Percentiles rank a stretch among this genome's conserved stretches.
These are phyloP conservation scores for Novumbra hubbsi DNA, from an alignment of 2,797 vertebrate genomes.

Conservation along the genomic window DNA sequence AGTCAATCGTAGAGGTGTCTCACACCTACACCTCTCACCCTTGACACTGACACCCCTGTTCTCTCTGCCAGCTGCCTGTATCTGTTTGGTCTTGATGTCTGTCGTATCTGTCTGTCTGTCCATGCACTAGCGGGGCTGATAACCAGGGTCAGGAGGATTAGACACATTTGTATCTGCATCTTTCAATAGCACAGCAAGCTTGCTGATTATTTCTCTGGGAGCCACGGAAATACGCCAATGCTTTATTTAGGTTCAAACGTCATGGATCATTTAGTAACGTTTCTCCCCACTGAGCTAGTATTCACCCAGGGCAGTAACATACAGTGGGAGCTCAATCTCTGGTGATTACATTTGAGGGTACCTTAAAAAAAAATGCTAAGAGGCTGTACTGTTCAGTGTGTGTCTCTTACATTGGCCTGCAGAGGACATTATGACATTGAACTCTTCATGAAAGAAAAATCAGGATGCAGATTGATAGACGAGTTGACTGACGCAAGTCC, in stretches of 20 bases:
- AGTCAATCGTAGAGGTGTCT: neutral
- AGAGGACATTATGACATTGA: conserved; percentile 27
- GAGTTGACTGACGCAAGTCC: conserved; percentile 28
- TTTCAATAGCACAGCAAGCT: neutral
- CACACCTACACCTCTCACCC: neutral
- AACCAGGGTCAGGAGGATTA: neutral
- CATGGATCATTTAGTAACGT: neutral
- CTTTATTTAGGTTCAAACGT: neutral
- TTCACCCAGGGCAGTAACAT: neutral
- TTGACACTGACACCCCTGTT: neutral
- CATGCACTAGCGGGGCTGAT: neutral
- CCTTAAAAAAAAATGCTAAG: too few relatives aligned
- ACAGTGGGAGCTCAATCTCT: neutral
- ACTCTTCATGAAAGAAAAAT: neutral
- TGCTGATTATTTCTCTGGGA: neutral
- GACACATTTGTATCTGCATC: neutral
- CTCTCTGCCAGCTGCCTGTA: neutral
- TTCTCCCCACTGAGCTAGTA: neutral
- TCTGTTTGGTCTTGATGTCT: neutral
- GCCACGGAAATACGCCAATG: too few relatives aligned
- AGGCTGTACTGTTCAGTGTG: neutral
- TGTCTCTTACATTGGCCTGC: neutral
- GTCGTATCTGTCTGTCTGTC: neutral
- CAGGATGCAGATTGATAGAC: conserved; percentile 13
- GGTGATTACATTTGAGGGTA: neutral